Percentiles rank a stretch among this genome's conserved stretches.
Evolutionary conservation across 2,113 vertebrate genomes (phyloP).

Genomic region (Elaphurus davidianus): DNA sequence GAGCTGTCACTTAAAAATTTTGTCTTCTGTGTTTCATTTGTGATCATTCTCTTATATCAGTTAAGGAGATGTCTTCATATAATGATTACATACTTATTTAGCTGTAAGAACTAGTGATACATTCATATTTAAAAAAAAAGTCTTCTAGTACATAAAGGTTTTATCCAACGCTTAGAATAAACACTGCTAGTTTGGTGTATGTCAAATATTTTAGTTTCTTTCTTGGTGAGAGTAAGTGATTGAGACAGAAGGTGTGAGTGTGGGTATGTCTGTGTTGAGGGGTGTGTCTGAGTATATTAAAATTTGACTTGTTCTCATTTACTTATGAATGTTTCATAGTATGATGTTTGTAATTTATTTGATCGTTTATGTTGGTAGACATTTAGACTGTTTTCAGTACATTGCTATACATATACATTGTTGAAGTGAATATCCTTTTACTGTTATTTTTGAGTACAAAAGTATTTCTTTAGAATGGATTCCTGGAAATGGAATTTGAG

Average conservation of each 20-base stretch:
- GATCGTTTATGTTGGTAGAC: not conserved
- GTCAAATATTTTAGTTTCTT: not conserved
- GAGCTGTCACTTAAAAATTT: not conserved
- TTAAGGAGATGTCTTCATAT: not conserved
- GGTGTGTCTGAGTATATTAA: not conserved
- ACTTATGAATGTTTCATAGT: not conserved
- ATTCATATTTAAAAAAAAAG: not conserved
- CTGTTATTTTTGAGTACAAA: slow-evolving; percentile 31
- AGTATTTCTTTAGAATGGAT: not conserved
- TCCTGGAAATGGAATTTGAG: slow-evolving; percentile 4
- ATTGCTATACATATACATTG: not conserved
- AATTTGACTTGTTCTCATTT: not conserved
- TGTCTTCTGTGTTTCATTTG: slow-evolving; percentile 12
- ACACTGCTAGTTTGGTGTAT: not conserved
- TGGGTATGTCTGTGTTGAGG: not conserved
- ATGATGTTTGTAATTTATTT: not conserved
- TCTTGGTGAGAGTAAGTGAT: not conserved
- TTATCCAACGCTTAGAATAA: not conserved
- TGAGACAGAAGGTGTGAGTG: not conserved
- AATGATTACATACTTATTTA: not conserved
- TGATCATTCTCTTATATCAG: not conserved
- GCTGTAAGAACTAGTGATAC: not conserved
- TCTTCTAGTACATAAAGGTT: not conserved
- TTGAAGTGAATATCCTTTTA: slow-evolving; percentile 1
- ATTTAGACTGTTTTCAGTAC: slow-evolving; percentile 18